Conservation (phyloP, 64 coral and sea anemone genomes). For the Pocillopora damicornis region DNA sequence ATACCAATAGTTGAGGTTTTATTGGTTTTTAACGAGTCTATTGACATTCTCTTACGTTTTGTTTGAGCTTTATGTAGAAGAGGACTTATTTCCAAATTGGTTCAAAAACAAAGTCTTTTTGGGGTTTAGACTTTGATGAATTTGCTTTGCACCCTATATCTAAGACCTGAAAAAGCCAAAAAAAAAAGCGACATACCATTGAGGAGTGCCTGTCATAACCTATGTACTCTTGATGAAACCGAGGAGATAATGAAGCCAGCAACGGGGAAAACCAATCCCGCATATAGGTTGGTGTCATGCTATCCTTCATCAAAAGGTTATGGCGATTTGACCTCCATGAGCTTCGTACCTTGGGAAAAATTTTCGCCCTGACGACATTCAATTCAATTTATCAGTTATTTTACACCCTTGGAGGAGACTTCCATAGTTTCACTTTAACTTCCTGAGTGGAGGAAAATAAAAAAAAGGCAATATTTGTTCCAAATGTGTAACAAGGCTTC, state of each 20-base stretch:
- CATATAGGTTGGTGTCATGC: not conserved
- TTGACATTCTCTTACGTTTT: not conserved
- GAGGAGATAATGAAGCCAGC: not conserved
- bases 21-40: not conserved
- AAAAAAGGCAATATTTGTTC: not conserved
- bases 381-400: too few species aligned
- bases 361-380: too few species aligned
- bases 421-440: too few species aligned
- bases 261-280: not conserved
- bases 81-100: too few species aligned
- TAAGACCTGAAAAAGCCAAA: not conserved
- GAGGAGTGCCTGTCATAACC: not conserved
- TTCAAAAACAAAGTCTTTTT: too few species aligned
- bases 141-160: not conserved
- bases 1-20: not conserved
- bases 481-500: not conserved
- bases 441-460: too few species aligned
- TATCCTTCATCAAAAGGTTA: not conserved
- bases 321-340: too few species aligned
- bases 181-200: not conserved
- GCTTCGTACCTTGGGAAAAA: too few species aligned
- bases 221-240: not conserved
- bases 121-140: not conserved
- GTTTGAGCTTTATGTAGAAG: not conserved
- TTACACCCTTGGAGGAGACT: too few species aligned